Evolutionary conservation across 1,140 invertebrate species (phyloP), one percentile per base, ranked within the genome.

Genomic region (Magallana angulata): DNA sequence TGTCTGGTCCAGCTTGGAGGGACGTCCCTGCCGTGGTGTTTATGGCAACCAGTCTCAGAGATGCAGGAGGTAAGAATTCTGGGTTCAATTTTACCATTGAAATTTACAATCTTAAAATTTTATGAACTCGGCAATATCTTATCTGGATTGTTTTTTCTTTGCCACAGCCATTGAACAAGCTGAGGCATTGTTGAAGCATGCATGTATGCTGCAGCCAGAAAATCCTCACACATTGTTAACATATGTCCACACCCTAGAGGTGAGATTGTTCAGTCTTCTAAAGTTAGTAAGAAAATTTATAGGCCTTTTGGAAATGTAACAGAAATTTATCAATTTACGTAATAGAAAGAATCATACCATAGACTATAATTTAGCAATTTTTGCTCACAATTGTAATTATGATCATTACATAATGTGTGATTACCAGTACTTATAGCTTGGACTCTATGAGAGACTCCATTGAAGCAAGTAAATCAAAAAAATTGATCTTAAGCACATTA

Each of bases 231-330:
- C 88, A 36, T 82, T 89, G 83, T 76, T 89, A 83, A 89, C 88
- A 12, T 89, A 85, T 82, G 86, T 89, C 24, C 88, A 89, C 24
- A 89, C 81, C n/a, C 24, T 89, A n/a, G 88, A 89, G 88, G 85
- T 89, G 85, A 58, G 82, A n/a, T 57, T 57, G n/a, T 64, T 48
- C 5, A 48, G 36, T 48, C 36, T 48, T 48, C 1, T 48, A 3
- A 48, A 2, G 36, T 48, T 48, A 48, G 36, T 48, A 4, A 48
- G 36, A 48, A 48, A 48, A 48, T 4, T 48, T 48, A 48, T 48
- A 48, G 36, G 5, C 5, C 36, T 48, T 48, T 2, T 4, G 36
- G 24, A 24, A 24, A 24, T 24, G 24, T 24, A 48, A 48, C 36
- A 48, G 36, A 48, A 48, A 48, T 48, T 48, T 5, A 48, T 48